A percentile compares a stretch with the other conserved stretches of the same genome.
Conservation (phyloP, 2,113 vertebrate species). For the Sminthopsis crassicaudata region DNA sequence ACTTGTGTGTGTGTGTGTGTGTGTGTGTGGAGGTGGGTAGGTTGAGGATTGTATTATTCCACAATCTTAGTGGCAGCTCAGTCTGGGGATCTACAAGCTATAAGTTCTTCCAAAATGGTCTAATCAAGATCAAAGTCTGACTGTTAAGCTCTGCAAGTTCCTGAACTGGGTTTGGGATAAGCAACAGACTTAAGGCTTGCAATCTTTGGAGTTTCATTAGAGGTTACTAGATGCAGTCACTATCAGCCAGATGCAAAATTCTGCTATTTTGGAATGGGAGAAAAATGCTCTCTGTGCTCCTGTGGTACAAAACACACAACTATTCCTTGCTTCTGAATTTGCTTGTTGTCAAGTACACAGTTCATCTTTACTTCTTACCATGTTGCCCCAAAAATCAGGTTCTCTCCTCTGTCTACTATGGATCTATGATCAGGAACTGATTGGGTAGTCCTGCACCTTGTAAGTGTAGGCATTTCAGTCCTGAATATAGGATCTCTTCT, state of each 20-base stretch:
- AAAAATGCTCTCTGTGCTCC: not conserved
- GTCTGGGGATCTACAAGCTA: not conserved
- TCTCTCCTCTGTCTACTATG: not conserved
- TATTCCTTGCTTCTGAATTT: not conserved
- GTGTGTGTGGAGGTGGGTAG: not conserved
- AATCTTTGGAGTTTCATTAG: not conserved
- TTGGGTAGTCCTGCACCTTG: not conserved
- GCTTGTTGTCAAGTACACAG: not conserved
- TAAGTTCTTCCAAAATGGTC: not conserved
- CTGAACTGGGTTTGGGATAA: not conserved
- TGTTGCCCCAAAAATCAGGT: not conserved
- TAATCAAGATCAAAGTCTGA: not conserved
- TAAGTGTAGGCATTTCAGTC: not conserved
- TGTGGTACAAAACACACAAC: not conserved
- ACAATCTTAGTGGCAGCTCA: not conserved
- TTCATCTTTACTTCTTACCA: not conserved
- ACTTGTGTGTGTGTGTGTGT: too few relatives aligned
- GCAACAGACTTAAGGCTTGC: not conserved
- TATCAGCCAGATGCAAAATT: not conserved
- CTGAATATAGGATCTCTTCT: not conserved
- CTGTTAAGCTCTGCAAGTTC: not conserved
- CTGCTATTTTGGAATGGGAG: not conserved
- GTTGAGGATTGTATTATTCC: not conserved
- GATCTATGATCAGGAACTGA: not conserved
- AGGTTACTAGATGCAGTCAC: not conserved